A percentile compares a stretch with the other conserved stretches of the same genome.
phyloP scores from a whole-genome alignment of 2,888 invertebrate species.

The Stenchaetothrips biformis region DNA sequence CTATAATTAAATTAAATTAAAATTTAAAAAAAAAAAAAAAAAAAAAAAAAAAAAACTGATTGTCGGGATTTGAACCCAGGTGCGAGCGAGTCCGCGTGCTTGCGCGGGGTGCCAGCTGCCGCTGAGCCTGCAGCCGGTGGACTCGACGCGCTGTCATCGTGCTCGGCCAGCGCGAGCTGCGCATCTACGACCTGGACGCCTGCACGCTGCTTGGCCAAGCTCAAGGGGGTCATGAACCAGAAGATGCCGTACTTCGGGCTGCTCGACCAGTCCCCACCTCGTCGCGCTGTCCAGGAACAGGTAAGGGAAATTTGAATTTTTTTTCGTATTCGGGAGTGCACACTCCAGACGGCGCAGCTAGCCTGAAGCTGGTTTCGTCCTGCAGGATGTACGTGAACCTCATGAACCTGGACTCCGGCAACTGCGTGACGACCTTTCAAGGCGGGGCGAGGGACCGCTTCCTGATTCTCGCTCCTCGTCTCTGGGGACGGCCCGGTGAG shows the following conservation, averaged over 20 bases:
- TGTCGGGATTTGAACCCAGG: slow-evolving; percentile 43
- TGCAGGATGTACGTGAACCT: slow-evolving; percentile 51
- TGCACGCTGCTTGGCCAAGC: slow-evolving; percentile 52
- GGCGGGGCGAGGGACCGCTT: slow-evolving; percentile 85
- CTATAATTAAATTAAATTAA: no score
- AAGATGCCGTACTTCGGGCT: slow-evolving; percentile 87
- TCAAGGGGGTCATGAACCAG: slow-evolving; percentile 78
- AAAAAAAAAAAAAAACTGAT: no score
- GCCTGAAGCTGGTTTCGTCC: slow-evolving; percentile 59
- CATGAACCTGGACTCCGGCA: slow-evolving; percentile 54
- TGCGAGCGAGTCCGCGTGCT: slow-evolving; percentile 60
- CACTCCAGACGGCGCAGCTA: slow-evolving; percentile 85
- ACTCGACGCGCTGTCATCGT: slow-evolving; percentile 69
- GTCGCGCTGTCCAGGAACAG: slow-evolving; percentile 75
- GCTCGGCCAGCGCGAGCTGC: slow-evolving; percentile 73
- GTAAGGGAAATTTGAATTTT: no score
- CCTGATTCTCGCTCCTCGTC: slow-evolving; percentile 77
- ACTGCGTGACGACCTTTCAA: slow-evolving; percentile 83
- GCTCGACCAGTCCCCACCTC: slow-evolving; percentile 68
- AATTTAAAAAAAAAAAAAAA: background rate
- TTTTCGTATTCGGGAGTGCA: no score
- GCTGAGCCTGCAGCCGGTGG: slow-evolving; percentile 70
- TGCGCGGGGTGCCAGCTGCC: slow-evolving; percentile 71
- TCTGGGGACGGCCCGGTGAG: slow-evolving; percentile 86
- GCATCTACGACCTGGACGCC: slow-evolving; percentile 72